Conservation (phyloP, 2,888 invertebrate genomes). For the Acleris cristana region DNA sequence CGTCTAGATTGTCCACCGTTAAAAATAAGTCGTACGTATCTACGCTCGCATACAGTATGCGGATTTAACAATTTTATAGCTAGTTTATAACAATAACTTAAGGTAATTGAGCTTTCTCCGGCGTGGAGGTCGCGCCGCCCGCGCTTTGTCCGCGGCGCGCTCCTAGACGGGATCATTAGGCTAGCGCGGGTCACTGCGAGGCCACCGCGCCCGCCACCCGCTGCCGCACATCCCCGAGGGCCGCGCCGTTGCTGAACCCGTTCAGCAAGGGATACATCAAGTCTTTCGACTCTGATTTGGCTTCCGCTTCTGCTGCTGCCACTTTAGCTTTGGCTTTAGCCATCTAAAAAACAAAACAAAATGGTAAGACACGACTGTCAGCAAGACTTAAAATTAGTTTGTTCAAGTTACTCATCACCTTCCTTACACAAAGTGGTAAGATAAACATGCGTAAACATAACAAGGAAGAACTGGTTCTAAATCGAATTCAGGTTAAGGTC, state of each 20-base stretch:
- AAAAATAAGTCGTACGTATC: slow-evolving; percentile 17
- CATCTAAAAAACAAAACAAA: slow-evolving; percentile 44
- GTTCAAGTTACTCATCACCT: slow-evolving; percentile 14
- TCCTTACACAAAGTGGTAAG: slow-evolving; percentile 1
- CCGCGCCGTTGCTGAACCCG: slow-evolving; percentile 72
- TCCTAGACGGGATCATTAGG: background rate
- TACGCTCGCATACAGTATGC: slow-evolving; percentile 8
- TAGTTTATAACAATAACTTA: slow-evolving; percentile 45
- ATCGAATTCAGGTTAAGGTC: slow-evolving; percentile 25
- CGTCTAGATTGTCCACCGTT: slow-evolving; percentile 14
- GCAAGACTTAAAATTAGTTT: background rate
- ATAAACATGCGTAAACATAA: slow-evolving; percentile 14
- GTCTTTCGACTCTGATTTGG: slow-evolving; percentile 64
- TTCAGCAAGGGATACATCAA: slow-evolving; percentile 70
- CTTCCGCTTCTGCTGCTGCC: slow-evolving; percentile 50
- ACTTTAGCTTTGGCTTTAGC: slow-evolving; percentile 59
- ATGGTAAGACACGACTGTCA: background rate
- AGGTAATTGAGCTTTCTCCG: slow-evolving; percentile 60
- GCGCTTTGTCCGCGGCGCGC: slow-evolving; percentile 1
- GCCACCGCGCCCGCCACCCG: slow-evolving; percentile 77
- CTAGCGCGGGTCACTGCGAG: slow-evolving; percentile 61
- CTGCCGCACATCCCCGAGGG: slow-evolving; percentile 72
- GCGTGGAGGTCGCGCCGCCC: slow-evolving; percentile 10
- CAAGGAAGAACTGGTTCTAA: slow-evolving; percentile 15
- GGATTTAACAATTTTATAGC: slow-evolving; percentile 32